Base-by-base conservation (phyloP, 2,113 vertebrate species). In the Ammodramus savannarum region DNA sequence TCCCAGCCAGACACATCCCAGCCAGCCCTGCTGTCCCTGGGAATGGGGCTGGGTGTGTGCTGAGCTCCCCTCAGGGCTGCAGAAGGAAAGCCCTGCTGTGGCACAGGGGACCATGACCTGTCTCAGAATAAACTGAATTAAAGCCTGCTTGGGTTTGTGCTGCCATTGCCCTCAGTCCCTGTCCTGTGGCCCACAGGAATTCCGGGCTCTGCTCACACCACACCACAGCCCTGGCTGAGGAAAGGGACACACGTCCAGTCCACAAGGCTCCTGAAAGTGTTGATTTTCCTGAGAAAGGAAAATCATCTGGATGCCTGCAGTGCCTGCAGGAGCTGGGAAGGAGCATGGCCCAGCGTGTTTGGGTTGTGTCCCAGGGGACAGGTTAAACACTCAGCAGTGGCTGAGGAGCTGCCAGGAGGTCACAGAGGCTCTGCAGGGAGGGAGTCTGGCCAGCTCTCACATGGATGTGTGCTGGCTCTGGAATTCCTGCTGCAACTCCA, bases 371-470 rank as follows among this genome's bases (percentile, higher is more conserved):
- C 36, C 82, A 66, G 29, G 85, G 94, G 89, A 73, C 74, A 48
- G 68, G 82, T 93, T 39, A 55, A 96, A 90, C 92, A 22, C 89
- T 51, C 81, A 83, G 93, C 57, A 31, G 21, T 10, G 76, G 34
- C 86, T 82, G 84, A 58, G 49, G 41, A 73, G 9, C 59, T 87
- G 91, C 93, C 95, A 96, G 84, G 63, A 65, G 87, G 93, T 82
- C 81, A 76, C 2, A 79, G 89, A 71, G 85, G 89, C 10, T 10
- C 78, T 58, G 89, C 84, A 82, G 73, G 95, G 48, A 91, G 77
- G 10, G 13, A 93, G 81, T 39, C 89, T 69, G 0, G 51, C 74
- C 93, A 96, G 91, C 69, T 79, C 84, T 91, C 87, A 68, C 93
- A 91, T 43, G 54, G 66, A 44, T 51, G 27, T 83, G 85, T 85